phyloP scores from a whole-genome alignment of 2,888 invertebrate species.

The Antitype chi region DNA sequence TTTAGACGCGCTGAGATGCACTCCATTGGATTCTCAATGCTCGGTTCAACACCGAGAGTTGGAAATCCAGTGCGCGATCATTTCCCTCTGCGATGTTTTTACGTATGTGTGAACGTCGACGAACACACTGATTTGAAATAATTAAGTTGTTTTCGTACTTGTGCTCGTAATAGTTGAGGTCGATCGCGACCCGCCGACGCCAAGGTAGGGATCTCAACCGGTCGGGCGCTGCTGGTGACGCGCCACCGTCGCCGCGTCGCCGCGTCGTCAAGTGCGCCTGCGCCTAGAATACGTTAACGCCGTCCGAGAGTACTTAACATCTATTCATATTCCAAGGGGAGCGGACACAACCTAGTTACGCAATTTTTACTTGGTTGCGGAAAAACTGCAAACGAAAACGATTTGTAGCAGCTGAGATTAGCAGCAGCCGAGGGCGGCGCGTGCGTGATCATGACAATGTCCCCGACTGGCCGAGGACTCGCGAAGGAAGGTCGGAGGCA shows the following conservation, averaged over 20 bases:
- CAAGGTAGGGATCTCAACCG: constrained; percentile 41
- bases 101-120: too few species aligned
- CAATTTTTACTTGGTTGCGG: constrained; percentile 32
- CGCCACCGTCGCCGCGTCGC: too few species aligned
- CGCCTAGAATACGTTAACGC: constrained; percentile 41
- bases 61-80: too few species aligned
- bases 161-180: constrained; percentile 13
- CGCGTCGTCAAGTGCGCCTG: background rate
- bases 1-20: too few species aligned
- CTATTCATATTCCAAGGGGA: constrained; percentile 46
- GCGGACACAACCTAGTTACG: constrained; percentile 23
- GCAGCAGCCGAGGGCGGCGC: background rate
- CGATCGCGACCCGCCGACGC: background rate
- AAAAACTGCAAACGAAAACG: constrained; percentile 32
- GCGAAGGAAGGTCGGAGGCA: too few species aligned
- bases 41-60: too few species aligned
- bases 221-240: background rate
- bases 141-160: background rate
- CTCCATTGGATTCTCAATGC: too few species aligned
- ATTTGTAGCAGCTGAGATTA: background rate
- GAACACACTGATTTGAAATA: background rate
- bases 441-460: background rate
- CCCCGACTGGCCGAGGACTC: background rate
- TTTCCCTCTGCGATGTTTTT: too few species aligned
- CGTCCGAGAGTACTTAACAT: constrained; percentile 8